A percentile compares a stretch with the other conserved stretches of the same genome.
Evolutionary conservation across 2,113 vertebrate genomes (phyloP).

Genomic region (Nerophis ophidion): DNA sequence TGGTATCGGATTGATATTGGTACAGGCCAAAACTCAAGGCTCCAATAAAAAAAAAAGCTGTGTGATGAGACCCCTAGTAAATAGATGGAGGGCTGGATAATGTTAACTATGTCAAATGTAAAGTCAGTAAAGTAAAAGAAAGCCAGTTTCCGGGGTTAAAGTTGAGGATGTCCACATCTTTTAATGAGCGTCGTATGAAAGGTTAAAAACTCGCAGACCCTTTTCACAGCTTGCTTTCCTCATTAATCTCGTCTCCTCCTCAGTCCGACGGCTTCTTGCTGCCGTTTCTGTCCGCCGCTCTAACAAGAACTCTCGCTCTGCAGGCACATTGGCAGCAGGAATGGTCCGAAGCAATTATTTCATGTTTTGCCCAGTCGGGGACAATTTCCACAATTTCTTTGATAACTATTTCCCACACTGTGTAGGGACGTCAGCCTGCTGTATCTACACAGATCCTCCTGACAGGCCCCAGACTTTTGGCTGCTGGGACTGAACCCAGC

Average conservation of each 20-base stretch:
- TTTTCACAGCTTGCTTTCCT: background rate
- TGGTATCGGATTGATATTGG: no score
- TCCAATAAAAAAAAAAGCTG: no score
- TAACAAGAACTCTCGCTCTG: background rate
- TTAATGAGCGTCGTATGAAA: background rate
- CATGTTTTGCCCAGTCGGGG: background rate
- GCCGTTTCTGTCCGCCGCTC: background rate
- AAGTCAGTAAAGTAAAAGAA: no score
- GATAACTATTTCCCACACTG: background rate
- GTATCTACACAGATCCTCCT: background rate
- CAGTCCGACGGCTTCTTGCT: background rate
- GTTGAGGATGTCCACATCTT: background rate
- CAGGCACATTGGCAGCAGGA: background rate
- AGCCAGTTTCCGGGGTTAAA: background rate
- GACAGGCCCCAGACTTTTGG: background rate
- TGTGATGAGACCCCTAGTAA: no score
- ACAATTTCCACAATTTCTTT: background rate
- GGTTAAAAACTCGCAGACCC: background rate
- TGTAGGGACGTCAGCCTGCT: background rate
- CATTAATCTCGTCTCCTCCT: slow-evolving; percentile 3
- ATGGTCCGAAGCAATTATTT: background rate
- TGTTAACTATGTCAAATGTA: no score
- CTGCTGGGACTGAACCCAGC: no score
- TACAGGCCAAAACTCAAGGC: no score
- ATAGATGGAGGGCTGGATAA: no score